Percentiles rank a stretch among this genome's conserved stretches.
Evolutionary conservation across 2,113 vertebrate species (phyloP).

Genomic region (Anseranas semipalmata): DNA sequence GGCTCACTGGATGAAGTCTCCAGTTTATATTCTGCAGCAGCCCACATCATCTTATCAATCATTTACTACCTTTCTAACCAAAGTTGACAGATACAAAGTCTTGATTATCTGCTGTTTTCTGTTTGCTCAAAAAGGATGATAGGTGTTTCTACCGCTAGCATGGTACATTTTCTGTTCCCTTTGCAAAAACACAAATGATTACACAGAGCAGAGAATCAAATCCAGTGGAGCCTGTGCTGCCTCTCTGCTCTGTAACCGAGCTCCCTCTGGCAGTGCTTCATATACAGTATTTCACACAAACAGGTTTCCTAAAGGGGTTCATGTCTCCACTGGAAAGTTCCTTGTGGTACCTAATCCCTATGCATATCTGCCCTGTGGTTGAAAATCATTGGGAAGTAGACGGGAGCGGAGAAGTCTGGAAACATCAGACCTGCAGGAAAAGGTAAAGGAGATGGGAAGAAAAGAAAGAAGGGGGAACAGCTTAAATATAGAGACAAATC

Average conservation of each 20-base stretch:
- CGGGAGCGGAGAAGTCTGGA: background rate
- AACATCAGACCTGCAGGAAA: background rate
- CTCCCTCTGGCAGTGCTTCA: background rate
- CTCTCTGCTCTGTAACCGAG: background rate
- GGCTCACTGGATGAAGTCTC: background rate
- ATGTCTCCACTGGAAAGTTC: background rate
- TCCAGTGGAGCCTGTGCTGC: background rate
- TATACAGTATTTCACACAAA: background rate
- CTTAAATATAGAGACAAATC: background rate
- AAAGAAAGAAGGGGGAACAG: background rate
- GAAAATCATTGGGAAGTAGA: background rate
- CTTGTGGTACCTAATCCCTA: background rate
- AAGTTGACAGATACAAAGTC: background rate
- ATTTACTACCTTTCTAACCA: background rate
- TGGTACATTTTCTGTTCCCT: fast-evolving
- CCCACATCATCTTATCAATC: background rate
- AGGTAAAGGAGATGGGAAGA: background rate
- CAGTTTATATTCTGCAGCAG: background rate
- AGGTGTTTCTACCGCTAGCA: no score
- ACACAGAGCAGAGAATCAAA: background rate
- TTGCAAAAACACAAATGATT: background rate
- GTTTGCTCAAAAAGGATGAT: background rate
- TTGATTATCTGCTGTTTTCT: background rate
- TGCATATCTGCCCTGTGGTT: fast-evolving
- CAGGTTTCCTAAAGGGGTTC: background rate